Conservation (phyloP, 2,888 invertebrate genomes). For the Pseudoips prasinana region DNA sequence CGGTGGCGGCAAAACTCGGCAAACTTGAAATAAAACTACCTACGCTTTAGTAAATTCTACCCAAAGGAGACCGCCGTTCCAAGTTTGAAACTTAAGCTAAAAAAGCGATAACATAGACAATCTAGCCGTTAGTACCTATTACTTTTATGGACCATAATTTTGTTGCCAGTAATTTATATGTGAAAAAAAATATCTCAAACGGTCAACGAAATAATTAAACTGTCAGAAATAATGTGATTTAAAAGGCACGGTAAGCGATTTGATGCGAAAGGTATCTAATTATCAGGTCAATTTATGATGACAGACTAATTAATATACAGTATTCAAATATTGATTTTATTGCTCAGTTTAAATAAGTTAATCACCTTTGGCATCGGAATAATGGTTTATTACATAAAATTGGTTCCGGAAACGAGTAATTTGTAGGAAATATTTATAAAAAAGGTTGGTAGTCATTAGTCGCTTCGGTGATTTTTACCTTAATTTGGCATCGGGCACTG, state of each 20-base stretch:
- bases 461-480: slow-evolving; percentile 26
- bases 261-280: slow-evolving; percentile 38
- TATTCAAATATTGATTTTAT: slow-evolving; percentile 43
- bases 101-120: slow-evolving; percentile 14
- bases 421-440: slow-evolving; percentile 23
- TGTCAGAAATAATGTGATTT: slow-evolving; percentile 38
- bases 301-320: slow-evolving; percentile 37
- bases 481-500: slow-evolving; percentile 21
- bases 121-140: slow-evolving; percentile 18
- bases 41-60: slow-evolving; percentile 18
- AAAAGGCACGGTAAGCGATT: slow-evolving; percentile 31
- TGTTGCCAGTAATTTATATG: slow-evolving; percentile 19
- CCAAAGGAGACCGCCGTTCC: slow-evolving; percentile 15
- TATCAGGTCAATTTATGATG: slow-evolving; percentile 37
- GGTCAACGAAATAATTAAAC: slow-evolving; percentile 36
- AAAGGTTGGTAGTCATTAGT: slow-evolving; percentile 24
- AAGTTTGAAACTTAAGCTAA: slow-evolving; percentile 11
- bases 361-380: slow-evolving; percentile 27
- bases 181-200: slow-evolving; percentile 23
- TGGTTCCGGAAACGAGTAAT: slow-evolving; percentile 31
- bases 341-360: slow-evolving; percentile 37
- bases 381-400: slow-evolving; percentile 31
- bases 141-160: slow-evolving; percentile 26
- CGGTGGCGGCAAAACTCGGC: slow-evolving; percentile 7
- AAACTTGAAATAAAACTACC: slow-evolving; percentile 16